Conservation (phyloP, 2,888 invertebrate species). For the Yponomeuta cagnagella region DNA sequence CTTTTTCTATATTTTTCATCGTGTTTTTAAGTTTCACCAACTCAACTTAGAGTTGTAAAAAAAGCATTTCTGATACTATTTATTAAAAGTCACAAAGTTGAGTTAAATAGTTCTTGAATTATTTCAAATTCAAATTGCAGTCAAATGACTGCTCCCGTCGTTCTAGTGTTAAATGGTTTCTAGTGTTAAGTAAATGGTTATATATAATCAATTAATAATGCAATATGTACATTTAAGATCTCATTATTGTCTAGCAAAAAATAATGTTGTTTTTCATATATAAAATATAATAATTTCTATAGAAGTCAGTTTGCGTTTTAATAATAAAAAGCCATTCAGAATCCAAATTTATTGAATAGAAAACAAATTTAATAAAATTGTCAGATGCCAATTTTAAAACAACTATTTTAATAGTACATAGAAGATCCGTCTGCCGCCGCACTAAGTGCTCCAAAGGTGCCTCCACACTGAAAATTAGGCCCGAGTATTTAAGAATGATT, state of each 20-base stretch:
- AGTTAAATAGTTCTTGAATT: too few relatives aligned
- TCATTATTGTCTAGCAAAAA: neutral
- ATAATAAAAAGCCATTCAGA: conserved; percentile 34
- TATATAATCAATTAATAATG: too few relatives aligned
- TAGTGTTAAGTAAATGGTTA: too few relatives aligned
- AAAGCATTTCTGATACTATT: too few relatives aligned
- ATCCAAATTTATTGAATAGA: conserved; percentile 74
- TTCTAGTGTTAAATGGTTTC: too few relatives aligned
- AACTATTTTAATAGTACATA: conserved; percentile 58
- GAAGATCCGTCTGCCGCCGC: conserved; percentile 27
- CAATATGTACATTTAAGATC: conserved; percentile 1
- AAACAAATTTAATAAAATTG: conserved; percentile 71
- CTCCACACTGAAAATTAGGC: conserved; percentile 17
- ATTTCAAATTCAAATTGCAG: too few relatives aligned
- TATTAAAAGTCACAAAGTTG: too few relatives aligned
- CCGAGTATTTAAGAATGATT: neutral
- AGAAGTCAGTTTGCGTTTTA: neutral
- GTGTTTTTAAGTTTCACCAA: too few relatives aligned
- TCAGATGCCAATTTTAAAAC: conserved; percentile 67
- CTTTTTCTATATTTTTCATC: too few relatives aligned
- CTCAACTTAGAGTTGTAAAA: too few relatives aligned
- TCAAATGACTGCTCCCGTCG: too few relatives aligned
- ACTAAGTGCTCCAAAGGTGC: conserved; percentile 16
- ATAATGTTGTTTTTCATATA: neutral
- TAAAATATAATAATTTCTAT: neutral